These are phyloP conservation scores for Neodon shergylaensis DNA, from an alignment of 2,113 vertebrate genomes.

Conservation along the genomic window DNA sequence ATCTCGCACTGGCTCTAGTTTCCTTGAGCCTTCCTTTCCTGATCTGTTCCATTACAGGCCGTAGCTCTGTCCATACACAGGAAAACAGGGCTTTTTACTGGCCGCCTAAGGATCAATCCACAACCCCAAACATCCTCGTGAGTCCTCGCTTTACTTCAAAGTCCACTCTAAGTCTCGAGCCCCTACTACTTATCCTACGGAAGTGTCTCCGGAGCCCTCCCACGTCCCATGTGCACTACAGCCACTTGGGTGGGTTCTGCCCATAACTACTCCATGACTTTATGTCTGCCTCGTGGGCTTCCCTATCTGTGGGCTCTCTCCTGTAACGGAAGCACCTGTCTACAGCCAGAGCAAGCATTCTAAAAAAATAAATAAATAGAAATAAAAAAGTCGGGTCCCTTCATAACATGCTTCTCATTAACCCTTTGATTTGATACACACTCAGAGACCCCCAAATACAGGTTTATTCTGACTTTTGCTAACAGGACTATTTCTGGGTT, in stretches of 20 bases:
- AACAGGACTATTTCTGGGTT: background rate
- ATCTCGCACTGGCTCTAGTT: background rate
- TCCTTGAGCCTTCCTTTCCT: background rate
- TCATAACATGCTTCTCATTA: background rate
- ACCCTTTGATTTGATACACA: background rate
- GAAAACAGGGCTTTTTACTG: background rate
- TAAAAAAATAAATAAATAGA: too few relatives aligned
- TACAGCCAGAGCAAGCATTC: background rate
- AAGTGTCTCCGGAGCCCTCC: background rate
- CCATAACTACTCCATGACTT: background rate
- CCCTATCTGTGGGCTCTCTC: background rate
- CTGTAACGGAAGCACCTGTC: background rate
- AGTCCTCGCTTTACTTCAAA: background rate
- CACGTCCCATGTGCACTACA: background rate
- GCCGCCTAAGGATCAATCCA: background rate
- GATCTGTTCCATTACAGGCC: background rate
- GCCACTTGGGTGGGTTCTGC: background rate
- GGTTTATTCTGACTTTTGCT: background rate
- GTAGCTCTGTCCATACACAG: background rate
- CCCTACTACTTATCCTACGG: background rate
- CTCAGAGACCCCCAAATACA: slow-evolving; percentile 3
- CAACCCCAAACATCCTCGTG: background rate
- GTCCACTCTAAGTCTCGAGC: background rate
- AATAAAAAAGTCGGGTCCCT: background rate
- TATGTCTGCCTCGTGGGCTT: background rate